phyloP scores from a whole-genome alignment of 2,797 vertebrate genomes.

The Sebastes nivosus region DNA sequence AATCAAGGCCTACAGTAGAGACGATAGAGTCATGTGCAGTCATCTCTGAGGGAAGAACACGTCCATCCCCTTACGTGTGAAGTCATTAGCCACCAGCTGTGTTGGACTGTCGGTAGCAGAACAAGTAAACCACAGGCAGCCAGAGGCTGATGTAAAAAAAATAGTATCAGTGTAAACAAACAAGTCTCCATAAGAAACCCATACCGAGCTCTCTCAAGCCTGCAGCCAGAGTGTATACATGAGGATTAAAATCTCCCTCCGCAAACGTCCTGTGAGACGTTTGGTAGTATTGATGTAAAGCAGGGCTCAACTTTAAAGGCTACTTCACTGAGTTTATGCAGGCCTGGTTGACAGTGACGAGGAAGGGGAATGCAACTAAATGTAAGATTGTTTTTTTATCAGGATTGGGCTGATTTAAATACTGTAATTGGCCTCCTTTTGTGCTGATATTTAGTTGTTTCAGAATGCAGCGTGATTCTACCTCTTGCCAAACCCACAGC shows the following conservation, averaged over 20 bases:
- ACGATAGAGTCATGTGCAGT: slow-evolving; percentile 22
- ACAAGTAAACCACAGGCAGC: slow-evolving; percentile 28
- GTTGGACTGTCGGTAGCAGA: slow-evolving; percentile 37
- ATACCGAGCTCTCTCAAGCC: not conserved
- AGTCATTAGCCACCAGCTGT: slow-evolving; percentile 64
- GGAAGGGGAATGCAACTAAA: not conserved
- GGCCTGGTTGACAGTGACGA: not conserved
- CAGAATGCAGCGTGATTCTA: no score
- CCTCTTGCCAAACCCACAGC: not conserved
- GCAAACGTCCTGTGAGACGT: slow-evolving; percentile 8
- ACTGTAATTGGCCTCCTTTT: not conserved
- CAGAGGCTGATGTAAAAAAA: slow-evolving; percentile 6
- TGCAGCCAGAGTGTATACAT: not conserved
- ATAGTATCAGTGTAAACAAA: slow-evolving; percentile 37
- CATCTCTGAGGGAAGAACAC: slow-evolving; percentile 24
- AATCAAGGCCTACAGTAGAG: slow-evolving; percentile 6
- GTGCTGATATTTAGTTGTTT: not conserved
- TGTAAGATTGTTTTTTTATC: not conserved
- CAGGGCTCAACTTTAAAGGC: slow-evolving; percentile 7
- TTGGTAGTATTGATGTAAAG: slow-evolving; percentile 12
- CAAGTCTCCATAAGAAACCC: slow-evolving; percentile 13
- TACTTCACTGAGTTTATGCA: not conserved
- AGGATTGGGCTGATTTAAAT: not conserved
- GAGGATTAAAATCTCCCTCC: slow-evolving; percentile 34
- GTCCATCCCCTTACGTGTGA: slow-evolving; percentile 46